Evolutionary conservation across 2,888 invertebrate species (phyloP).

Genomic region (Therioaphis trifolii): DNA sequence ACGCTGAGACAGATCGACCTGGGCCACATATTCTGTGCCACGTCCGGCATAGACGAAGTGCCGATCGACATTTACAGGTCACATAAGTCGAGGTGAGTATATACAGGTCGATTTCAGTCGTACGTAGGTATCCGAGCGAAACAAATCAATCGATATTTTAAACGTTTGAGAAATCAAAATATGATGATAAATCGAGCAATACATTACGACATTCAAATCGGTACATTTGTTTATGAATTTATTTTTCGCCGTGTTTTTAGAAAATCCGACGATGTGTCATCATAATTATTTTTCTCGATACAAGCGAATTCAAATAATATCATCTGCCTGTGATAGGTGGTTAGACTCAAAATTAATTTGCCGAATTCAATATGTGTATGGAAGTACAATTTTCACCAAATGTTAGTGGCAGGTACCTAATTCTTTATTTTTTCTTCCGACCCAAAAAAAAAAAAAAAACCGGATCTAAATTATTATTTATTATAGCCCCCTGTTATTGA

Average conservation of each 20-base stretch:
- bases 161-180: background rate
- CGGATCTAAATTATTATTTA: too few relatives aligned
- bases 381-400: too few relatives aligned
- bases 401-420: too few relatives aligned
- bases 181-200: background rate
- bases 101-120: background rate
- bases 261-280: too few relatives aligned
- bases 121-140: background rate
- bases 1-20: background rate
- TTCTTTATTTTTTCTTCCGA: too few relatives aligned
- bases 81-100: background rate
- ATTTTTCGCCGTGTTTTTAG: background rate
- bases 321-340: too few relatives aligned
- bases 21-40: slow-evolving; percentile 40
- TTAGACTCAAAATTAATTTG: too few relatives aligned
- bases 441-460: too few relatives aligned
- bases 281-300: too few relatives aligned
- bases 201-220: background rate
- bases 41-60: background rate
- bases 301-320: too few relatives aligned
- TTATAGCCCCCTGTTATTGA: too few relatives aligned
- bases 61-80: background rate
- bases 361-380: too few relatives aligned
- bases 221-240: background rate
- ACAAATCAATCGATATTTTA: background rate